Evolutionary conservation across 2,888 invertebrate genomes (phyloP).

Genomic region (Lepetodrilus schrolli): DNA sequence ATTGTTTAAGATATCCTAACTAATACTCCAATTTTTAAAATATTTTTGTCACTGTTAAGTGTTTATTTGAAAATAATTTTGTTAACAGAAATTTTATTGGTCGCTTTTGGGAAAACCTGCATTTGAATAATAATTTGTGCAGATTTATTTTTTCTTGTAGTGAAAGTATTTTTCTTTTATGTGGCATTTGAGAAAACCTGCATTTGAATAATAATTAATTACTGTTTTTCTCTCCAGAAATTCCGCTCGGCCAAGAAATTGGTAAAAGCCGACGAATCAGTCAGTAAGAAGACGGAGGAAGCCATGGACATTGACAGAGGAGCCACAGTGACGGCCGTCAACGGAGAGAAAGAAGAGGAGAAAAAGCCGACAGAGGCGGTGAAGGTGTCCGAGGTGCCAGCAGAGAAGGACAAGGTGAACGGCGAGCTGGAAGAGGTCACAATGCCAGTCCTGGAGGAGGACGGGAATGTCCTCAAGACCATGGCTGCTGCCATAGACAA

Average conservation of each 20-base stretch:
- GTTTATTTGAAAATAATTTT: no score
- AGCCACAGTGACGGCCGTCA: slow-evolving; percentile 17
- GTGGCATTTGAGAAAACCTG: no score
- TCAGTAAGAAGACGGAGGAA: slow-evolving; percentile 31
- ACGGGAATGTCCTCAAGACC: slow-evolving; percentile 59
- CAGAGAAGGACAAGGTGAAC: slow-evolving; percentile 35
- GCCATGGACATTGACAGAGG: slow-evolving; percentile 37
- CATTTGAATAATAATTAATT: no score
- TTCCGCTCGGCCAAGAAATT: background rate
- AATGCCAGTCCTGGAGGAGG: slow-evolving; percentile 5
- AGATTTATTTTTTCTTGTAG: no score
- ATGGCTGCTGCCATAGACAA: slow-evolving; percentile 70
- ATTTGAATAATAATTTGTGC: no score
- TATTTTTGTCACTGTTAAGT: no score
- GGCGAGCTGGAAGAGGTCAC: slow-evolving; percentile 29
- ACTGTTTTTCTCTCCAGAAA: background rate
- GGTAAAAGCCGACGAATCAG: background rate
- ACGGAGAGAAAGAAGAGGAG: slow-evolving; percentile 28
- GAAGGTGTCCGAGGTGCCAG: no score
- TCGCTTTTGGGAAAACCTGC: no score
- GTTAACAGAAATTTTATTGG: no score
- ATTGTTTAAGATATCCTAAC: no score
- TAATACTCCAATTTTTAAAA: no score
- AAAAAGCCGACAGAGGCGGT: slow-evolving; percentile 40
- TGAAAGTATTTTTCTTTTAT: no score